A percentile compares a stretch with the other conserved stretches of the same genome.
Conservation (phyloP, 2,797 vertebrate genomes). For the Microcaecilia unicolor region DNA sequence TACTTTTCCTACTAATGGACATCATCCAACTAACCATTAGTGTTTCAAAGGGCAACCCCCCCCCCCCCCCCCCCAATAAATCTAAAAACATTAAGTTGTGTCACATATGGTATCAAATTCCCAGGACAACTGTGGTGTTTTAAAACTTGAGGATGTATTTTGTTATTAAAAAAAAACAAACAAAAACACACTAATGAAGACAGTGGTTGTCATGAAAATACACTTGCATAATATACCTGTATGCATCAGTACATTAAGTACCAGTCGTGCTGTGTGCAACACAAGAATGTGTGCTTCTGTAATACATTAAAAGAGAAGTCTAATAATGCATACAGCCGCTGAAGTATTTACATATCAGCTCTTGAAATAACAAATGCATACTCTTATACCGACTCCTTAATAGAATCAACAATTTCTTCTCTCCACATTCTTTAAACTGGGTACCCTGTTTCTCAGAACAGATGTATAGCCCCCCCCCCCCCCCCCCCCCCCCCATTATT, state of each 20-base stretch:
- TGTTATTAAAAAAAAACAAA: slow-evolving; percentile 43
- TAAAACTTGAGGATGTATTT: slow-evolving; percentile 41
- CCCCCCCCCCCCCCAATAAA: too few relatives aligned
- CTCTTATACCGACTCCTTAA: slow-evolving; percentile 81
- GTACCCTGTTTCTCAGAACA: slow-evolving; percentile 35
- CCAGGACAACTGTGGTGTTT: slow-evolving; percentile 39
- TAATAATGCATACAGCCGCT: slow-evolving; percentile 52
- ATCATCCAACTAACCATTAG: slow-evolving; percentile 23
- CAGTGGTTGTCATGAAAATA: slow-evolving; percentile 52
- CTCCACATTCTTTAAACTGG: slow-evolving; percentile 65
- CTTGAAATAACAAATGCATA: slow-evolving; percentile 75
- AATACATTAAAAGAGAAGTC: slow-evolving; percentile 49
- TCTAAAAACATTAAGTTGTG: slow-evolving; percentile 12
- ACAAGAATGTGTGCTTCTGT: slow-evolving; percentile 47
- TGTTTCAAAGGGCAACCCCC: slow-evolving; percentile 24
- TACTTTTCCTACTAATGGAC: slow-evolving; percentile 27
- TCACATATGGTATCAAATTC: slow-evolving; percentile 16
- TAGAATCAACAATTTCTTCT: slow-evolving; percentile 91
- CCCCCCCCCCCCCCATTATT: too few relatives aligned
- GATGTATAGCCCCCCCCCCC: slow-evolving; percentile 44
- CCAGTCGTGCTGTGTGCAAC: slow-evolving; percentile 52
- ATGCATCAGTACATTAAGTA: slow-evolving; percentile 60
- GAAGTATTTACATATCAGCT: slow-evolving; percentile 73
- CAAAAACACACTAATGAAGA: slow-evolving; percentile 52
- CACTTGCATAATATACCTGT: slow-evolving; percentile 86